Conservation (phyloP, 2,888 invertebrate genomes). For the Eupeodes luniger region DNA sequence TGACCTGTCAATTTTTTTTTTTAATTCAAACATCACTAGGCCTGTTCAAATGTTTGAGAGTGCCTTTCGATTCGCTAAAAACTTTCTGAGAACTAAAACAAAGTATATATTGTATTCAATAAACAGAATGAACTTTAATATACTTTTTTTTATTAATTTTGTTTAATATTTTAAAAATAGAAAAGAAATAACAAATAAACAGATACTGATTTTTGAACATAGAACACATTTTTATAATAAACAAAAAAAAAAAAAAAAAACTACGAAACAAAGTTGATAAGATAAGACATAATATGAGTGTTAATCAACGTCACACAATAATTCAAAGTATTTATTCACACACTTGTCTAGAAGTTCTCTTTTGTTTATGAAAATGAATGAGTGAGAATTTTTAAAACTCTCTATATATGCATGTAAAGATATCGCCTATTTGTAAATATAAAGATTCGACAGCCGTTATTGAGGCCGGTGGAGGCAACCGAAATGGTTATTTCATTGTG, state of each 20-base stretch:
- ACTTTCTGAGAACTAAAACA: too few relatives aligned
- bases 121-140: too few relatives aligned
- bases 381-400: conserved; percentile 46
- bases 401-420: background rate
- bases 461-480: conserved; percentile 70
- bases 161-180: conserved; percentile 62
- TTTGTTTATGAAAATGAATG: conserved; percentile 52
- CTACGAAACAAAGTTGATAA: conserved; percentile 67
- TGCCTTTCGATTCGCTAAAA: too few relatives aligned
- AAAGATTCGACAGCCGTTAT: conserved; percentile 67
- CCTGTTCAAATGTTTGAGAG: background rate
- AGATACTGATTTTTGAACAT: conserved; percentile 34
- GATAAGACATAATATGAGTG: conserved; percentile 67
- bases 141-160: background rate
- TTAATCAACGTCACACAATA: conserved; percentile 26
- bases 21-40: background rate
- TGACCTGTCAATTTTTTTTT: background rate
- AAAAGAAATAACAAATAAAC: conserved; percentile 48
- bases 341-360: conserved; percentile 52
- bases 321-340: background rate
- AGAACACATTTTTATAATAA: conserved; percentile 15
- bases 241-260: conserved; percentile 30
- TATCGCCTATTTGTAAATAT: conserved; percentile 24
- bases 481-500: conserved; percentile 65
- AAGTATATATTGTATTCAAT: too few relatives aligned